Evolutionary conservation across 1,140 invertebrate species (phyloP), one percentile per base, ranked within the genome.

Genomic region (Protaetia brevitarsis): DNA sequence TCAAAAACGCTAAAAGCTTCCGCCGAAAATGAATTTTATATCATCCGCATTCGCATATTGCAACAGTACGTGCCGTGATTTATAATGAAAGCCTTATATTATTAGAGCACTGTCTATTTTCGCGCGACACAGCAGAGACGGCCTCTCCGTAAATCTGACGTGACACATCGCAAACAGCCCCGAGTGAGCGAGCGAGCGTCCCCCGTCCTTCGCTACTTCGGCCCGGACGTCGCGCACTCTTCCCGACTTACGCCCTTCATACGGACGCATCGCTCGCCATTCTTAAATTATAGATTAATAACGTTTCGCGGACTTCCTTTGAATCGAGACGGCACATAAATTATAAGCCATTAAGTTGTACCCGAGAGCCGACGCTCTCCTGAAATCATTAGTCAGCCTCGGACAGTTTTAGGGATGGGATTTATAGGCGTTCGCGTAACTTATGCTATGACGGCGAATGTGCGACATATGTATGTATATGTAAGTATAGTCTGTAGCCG

Each of bases 201-300:
- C 3, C 16, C 34, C 10, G 16, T 37, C 10, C 34, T 3, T 5
- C 34, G n/a, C n/a, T n/a, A n/a, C n/a, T n/a, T n/a, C 34, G 3
- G 10, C 34, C 10, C n/a, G 10, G 11, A 8, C 41, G 41, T 51
- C 41, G 21, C 16, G 16, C n/a, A n/a, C n/a, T n/a, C n/a, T n/a
- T n/a, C n/a, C n/a, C n/a, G 19, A 19, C 16, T 23, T 19, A 13
- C 13, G 7, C 41, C 8, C 2, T 23, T 51, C 26, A 45, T 51
- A 51, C 41, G 21, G 5, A 34, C 31, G 31, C 8, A 34, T 19
- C 6, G 16, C 41, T 4, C 3, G 21, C 13, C 6, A 51, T 51
- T 51, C 41, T 51, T 51, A 51, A 51, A 51, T 51, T 51, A 51
- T 51, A 51, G 41, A 51, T 51, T 51, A 51, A 51, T 51, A 51